Conservation (phyloP, 2,888 invertebrate species). For the Temnothorax ravouxi region DNA sequence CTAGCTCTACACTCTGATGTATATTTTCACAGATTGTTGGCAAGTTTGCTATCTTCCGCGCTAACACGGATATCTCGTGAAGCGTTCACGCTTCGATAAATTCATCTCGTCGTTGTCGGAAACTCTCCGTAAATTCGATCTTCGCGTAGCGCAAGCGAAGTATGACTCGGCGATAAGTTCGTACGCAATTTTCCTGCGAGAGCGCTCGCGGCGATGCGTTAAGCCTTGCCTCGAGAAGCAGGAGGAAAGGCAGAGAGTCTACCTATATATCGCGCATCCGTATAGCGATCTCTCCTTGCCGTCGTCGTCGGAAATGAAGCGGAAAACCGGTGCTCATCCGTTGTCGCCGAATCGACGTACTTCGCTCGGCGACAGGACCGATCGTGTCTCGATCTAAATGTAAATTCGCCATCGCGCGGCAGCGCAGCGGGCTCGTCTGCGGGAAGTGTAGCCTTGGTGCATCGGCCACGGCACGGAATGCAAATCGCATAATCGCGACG, state of each 20-base stretch:
- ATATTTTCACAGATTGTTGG: not conserved
- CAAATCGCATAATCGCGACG: not conserved
- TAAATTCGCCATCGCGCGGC: slow-evolving; percentile 7
- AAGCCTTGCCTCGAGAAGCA: not conserved
- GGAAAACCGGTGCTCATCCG: slow-evolving; percentile 12
- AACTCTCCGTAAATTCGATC: slow-evolving; percentile 36
- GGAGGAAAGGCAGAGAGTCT: slow-evolving; percentile 17
- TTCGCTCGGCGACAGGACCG: not conserved
- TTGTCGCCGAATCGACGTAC: slow-evolving; percentile 9
- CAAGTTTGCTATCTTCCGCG: not conserved
- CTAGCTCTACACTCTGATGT: not conserved
- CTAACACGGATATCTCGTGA: slow-evolving; percentile 15
- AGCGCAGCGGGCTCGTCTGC: not conserved
- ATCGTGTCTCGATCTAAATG: slow-evolving; percentile 46
- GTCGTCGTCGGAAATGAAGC: slow-evolving; percentile 16
- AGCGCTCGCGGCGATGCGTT: slow-evolving; percentile 28
- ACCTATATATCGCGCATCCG: not conserved
- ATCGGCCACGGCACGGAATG: not conserved
- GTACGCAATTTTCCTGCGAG: slow-evolving; percentile 30
- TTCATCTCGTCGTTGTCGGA: slow-evolving; percentile 27
- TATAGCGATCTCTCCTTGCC: not conserved
- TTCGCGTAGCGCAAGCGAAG: slow-evolving; percentile 10
- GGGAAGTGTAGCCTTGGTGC: not conserved
- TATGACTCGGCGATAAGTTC: slow-evolving; percentile 39
- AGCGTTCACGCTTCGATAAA: slow-evolving; percentile 26